phyloP scores from a whole-genome alignment of 1,140 invertebrate species.

The Aphaenogaster ashmeadi region DNA sequence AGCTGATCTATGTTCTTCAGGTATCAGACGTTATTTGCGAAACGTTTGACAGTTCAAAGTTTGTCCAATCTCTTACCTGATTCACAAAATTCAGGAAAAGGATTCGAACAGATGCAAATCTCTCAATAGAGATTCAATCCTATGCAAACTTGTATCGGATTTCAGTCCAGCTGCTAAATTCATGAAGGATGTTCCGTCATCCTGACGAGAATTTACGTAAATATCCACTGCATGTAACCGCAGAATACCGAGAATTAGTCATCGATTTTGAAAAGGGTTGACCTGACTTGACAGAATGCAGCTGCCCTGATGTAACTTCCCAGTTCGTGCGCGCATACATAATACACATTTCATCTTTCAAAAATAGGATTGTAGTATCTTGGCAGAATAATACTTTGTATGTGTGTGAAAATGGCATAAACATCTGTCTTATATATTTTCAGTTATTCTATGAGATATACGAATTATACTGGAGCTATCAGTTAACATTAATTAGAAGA shows the following conservation, averaged over 20 bases:
- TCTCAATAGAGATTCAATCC: conserved; percentile 24
- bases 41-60: conserved; percentile 15
- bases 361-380: conserved; percentile 44
- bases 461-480: neutral
- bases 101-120: conserved; percentile 69
- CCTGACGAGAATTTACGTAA: conserved; percentile 80
- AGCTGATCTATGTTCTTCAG: conserved; percentile 29
- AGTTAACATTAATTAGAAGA: neutral
- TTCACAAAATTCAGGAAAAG: conserved; percentile 16
- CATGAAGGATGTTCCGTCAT: conserved; percentile 70
- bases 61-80: conserved; percentile 53
- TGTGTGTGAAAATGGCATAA: neutral
- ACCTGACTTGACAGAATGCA: conserved; percentile 80
- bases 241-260: conserved; percentile 16
- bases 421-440: neutral
- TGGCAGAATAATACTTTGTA: conserved; percentile 1
- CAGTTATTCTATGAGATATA: neutral
- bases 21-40: conserved; percentile 31
- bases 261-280: conserved; percentile 73
- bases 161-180: conserved; percentile 62
- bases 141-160: neutral
- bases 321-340: neutral
- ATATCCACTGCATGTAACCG: conserved; percentile 79
- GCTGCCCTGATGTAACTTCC: conserved; percentile 71
- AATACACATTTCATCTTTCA: conserved; percentile 45